These are phyloP conservation scores for Nephrocerus scutellatus DNA, from an alignment of 2,888 invertebrate species.

Conservation along the genomic window DNA sequence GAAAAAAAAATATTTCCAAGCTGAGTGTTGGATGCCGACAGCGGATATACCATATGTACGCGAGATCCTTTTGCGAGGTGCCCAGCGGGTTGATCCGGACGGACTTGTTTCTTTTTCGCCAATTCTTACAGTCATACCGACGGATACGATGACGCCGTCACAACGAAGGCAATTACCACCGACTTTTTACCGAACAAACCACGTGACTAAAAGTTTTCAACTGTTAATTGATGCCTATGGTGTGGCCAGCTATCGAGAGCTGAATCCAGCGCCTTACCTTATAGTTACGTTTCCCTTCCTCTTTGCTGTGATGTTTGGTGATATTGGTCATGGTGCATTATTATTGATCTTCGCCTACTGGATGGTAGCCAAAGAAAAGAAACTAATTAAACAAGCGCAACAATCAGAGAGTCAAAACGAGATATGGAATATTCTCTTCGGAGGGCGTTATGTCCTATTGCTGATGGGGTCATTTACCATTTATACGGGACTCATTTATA, in stretches of 20 bases:
- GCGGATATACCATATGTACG: conserved; percentile 64
- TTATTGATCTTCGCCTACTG: conserved; percentile 71
- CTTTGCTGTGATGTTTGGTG: conserved; percentile 95
- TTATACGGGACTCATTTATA: conserved; percentile 96
- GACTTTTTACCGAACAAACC: conserved; percentile 84
- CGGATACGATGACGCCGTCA: conserved; percentile 73
- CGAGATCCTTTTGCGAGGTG: conserved; percentile 68
- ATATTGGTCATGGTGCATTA: conserved; percentile 82
- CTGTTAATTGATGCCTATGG: conserved; percentile 85
- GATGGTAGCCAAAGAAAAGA: conserved; percentile 74
- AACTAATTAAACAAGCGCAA: conserved; percentile 52
- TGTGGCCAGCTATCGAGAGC: conserved; percentile 84
- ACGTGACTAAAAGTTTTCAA: conserved; percentile 79
- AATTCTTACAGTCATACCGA: conserved; percentile 71
- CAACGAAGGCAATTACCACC: conserved; percentile 70
- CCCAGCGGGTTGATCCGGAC: conserved; percentile 67
- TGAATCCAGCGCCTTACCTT: conserved; percentile 85
- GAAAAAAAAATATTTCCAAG: conserved; percentile 72
- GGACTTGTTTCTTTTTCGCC: conserved; percentile 55
- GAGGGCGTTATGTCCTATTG: conserved; percentile 92
- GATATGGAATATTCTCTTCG: conserved; percentile 94
- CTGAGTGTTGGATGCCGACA: conserved; percentile 79
- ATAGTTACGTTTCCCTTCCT: conserved; percentile 90
- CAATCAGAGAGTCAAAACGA: conserved; percentile 57
- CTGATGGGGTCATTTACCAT: conserved; percentile 96